Evolutionary conservation across 2,797 vertebrate genomes (phyloP).

Genomic region (Phaenicophaeus curvirostris): DNA sequence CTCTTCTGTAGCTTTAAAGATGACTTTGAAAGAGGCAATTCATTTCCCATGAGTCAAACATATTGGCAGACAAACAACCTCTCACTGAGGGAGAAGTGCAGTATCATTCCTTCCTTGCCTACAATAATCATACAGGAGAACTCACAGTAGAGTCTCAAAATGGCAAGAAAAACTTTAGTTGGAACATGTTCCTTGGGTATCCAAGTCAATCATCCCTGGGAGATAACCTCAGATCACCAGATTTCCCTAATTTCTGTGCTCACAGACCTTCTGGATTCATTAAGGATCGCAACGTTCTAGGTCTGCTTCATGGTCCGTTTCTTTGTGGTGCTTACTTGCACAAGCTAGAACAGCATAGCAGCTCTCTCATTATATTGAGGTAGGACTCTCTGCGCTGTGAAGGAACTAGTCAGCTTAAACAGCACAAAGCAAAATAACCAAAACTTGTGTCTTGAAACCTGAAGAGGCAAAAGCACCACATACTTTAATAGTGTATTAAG

Average conservation of each 20-base stretch:
- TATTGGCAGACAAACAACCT: neutral
- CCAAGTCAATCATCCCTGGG: neutral
- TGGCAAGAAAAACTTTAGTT: neutral
- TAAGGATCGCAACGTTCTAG: neutral
- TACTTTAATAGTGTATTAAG: neutral
- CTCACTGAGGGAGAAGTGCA: neutral
- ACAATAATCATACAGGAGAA: neutral
- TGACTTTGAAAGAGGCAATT: neutral
- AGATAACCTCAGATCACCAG: neutral
- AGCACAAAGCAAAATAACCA: neutral
- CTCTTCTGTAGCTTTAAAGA: neutral
- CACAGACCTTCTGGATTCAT: neutral
- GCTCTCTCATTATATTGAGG: neutral
- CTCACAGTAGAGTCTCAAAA: neutral
- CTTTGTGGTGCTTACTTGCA: neutral
- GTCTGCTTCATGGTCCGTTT: neutral
- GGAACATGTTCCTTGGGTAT: neutral
- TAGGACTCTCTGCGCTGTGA: neutral
- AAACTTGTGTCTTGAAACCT: neutral
- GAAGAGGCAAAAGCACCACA: neutral
- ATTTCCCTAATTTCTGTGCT: neutral
- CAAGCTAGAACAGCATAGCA: neutral
- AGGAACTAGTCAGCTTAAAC: neutral
- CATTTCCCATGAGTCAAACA: neutral
- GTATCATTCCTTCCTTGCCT: neutral